Percentiles rank a stretch among this genome's conserved stretches.
Conservation (phyloP, 2,797 vertebrate species). For the Onychomys leucogaster region DNA sequence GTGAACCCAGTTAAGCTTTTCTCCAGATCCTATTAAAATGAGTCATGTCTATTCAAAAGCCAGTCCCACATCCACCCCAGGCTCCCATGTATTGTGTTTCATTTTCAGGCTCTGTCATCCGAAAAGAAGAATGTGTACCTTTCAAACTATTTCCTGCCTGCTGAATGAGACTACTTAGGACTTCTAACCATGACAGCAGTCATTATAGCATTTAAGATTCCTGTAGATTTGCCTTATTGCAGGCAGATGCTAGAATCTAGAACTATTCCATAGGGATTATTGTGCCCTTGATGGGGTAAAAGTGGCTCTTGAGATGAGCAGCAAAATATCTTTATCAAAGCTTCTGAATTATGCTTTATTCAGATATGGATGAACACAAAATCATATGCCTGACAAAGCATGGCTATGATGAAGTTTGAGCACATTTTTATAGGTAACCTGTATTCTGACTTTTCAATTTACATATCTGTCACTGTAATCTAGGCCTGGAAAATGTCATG, state of each 20-base stretch:
- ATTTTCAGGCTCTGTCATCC: not conserved
- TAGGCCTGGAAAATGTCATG: not conserved
- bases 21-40: too few relatives aligned
- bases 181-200: not conserved
- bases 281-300: not conserved
- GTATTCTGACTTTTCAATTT: not conserved
- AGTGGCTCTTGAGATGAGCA: not conserved
- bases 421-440: not conserved
- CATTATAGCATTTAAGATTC: too few relatives aligned
- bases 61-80: too few relatives aligned
- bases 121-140: not conserved
- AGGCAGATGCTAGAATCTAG: not conserved
- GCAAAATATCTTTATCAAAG: not conserved
- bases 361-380: not conserved
- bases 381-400: not conserved
- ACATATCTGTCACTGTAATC: not conserved
- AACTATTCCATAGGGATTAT: not conserved
- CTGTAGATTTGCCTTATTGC: not conserved
- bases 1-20: not conserved
- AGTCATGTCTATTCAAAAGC: not conserved
- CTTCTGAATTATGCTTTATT: not conserved
- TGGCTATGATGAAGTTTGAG: not conserved
- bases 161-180: not conserved
- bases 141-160: not conserved
- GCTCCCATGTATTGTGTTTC: not conserved